phyloP scores from a whole-genome alignment of 2,888 invertebrate species.

The Pilophorus perplexus region DNA sequence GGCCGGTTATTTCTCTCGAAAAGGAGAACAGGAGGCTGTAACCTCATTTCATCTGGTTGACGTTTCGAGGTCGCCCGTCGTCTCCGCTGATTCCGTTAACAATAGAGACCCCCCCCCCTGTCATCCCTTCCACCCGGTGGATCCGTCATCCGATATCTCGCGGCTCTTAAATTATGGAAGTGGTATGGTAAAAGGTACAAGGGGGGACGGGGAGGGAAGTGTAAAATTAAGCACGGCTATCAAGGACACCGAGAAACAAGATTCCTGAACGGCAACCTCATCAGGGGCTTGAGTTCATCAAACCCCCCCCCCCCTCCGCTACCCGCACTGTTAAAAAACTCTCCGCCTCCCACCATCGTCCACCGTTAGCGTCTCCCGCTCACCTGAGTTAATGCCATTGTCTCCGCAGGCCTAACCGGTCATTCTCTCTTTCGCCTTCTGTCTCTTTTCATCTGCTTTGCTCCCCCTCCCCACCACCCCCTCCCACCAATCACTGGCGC shows the following conservation, averaged over 20 bases:
- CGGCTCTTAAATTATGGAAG: no score
- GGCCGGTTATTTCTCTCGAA: neutral
- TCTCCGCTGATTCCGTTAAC: no score
- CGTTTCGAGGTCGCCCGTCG: no score
- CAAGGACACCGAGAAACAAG: conserved; percentile 36
- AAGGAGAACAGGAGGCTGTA: no score
- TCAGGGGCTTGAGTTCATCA: conserved; percentile 6
- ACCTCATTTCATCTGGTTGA: no score
- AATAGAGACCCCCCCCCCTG: no score
- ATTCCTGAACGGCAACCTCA: conserved; percentile 40
- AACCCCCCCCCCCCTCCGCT: neutral
- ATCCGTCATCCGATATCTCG: no score
- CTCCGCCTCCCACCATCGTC: neutral
- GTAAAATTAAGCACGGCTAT: conserved; percentile 30
- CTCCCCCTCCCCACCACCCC: neutral
- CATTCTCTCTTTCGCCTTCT: conserved; percentile 15
- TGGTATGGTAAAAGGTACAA: neutral
- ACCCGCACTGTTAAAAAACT: neutral
- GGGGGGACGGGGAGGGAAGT: conserved; percentile 23
- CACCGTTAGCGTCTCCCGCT: no score
- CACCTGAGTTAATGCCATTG: conserved; percentile 29
- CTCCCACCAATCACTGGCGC: no score
- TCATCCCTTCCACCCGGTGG: no score
- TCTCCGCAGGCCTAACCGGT: conserved; percentile 29
- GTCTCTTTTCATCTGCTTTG: neutral